phyloP scores from a whole-genome alignment of 2,113 vertebrate species.

The Indicator indicator region DNA sequence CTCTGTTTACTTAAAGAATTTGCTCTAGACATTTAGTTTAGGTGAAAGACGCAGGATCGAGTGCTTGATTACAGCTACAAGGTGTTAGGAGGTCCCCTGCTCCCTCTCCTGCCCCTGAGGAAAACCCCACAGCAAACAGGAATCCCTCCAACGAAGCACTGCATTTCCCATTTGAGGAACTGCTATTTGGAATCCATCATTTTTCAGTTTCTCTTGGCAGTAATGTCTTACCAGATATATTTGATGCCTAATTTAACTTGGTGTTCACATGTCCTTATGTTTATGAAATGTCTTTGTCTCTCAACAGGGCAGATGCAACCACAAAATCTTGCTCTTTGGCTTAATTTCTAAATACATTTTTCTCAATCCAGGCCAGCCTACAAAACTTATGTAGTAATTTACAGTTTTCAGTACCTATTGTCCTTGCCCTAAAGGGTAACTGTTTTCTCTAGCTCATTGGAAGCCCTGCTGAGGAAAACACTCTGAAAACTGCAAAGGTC shows the following conservation, averaged over 20 bases:
- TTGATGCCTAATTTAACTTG: conserved; percentile 40
- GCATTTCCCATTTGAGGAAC: neutral
- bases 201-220: conserved; percentile 13
- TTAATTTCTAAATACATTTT: conserved; percentile 10
- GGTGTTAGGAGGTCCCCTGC: neutral
- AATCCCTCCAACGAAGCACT: fast-evolving
- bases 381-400: conserved; percentile 7
- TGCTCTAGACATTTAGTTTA: neutral
- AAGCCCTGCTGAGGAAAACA: neutral
- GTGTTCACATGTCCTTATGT: neutral
- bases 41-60: neutral
- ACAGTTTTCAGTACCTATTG: neutral
- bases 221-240: neutral
- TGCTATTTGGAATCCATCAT: neutral
- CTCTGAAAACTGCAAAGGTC: conserved; percentile 16
- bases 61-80: neutral
- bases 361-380: neutral
- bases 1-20: neutral
- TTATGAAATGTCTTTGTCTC: conserved; percentile 21
- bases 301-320: neutral
- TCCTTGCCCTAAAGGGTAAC: neutral
- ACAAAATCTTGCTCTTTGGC: neutral
- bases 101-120: neutral
- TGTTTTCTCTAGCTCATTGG: neutral
- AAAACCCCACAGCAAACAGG: neutral